phyloP scores from a whole-genome alignment of 2,113 vertebrate genomes.

The Rhynchomys soricoides region DNA sequence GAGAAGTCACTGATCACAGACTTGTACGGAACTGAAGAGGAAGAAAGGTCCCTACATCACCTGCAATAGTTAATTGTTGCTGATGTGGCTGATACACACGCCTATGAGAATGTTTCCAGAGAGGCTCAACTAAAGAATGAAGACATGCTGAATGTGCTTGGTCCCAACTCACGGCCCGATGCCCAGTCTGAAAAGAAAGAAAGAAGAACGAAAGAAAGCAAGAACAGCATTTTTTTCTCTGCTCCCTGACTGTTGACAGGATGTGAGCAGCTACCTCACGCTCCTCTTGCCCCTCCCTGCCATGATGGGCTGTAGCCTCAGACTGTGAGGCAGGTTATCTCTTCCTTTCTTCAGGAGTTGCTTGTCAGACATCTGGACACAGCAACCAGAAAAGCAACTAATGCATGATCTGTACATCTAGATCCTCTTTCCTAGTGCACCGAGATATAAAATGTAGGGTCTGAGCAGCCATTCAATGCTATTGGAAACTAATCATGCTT shows the following conservation, averaged over 20 bases:
- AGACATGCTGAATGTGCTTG: neutral
- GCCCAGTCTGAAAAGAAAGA: no score
- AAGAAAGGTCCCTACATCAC: neutral
- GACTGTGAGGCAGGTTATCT: neutral
- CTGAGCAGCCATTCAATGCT: neutral
- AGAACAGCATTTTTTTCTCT: no score
- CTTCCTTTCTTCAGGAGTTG: neutral
- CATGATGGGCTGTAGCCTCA: no score
- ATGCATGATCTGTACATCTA: neutral
- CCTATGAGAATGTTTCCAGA: neutral
- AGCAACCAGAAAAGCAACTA: neutral
- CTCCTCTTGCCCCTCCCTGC: neutral
- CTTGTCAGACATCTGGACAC: neutral
- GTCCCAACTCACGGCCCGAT: neutral
- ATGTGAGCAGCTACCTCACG: neutral
- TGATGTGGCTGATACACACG: no score
- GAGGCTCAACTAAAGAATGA: neutral
- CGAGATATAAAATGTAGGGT: neutral
- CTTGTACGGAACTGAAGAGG: neutral
- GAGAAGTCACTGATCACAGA: neutral
- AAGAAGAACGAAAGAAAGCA: neutral
- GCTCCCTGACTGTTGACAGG: neutral
- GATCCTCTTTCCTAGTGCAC: neutral
- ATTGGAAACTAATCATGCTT: neutral
- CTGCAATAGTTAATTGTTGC: neutral